Conservation (phyloP, 2,797 vertebrate genomes). For the Kryptopterus vitreolus region DNA sequence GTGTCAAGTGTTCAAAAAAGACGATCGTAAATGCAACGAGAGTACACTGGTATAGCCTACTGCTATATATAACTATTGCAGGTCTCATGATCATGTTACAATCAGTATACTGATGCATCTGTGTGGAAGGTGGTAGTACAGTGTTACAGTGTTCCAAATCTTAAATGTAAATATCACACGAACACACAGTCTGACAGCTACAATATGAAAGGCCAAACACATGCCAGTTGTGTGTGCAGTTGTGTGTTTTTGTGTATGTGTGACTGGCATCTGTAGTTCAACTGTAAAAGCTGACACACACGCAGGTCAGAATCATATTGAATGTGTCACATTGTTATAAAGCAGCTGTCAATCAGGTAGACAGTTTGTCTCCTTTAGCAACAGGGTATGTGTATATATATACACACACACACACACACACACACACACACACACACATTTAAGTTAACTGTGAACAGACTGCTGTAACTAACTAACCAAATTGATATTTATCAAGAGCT, state of each 20-base stretch:
- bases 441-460: not conserved
- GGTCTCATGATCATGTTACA: not conserved
- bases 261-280: not conserved
- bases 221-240: not conserved
- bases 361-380: not conserved
- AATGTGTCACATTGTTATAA: constrained; percentile 22
- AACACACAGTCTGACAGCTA: not conserved
- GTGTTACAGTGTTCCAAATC: too few relatives aligned
- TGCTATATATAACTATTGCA: not conserved
- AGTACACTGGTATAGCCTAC: too few relatives aligned
- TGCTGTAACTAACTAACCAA: not conserved
- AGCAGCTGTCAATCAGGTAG: constrained; percentile 27
- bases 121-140: too few relatives aligned
- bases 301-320: constrained; percentile 25
- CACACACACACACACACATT: constrained; percentile 4
- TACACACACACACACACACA: constrained; percentile 10
- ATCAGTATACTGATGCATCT: not conserved
- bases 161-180: not conserved
- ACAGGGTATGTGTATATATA: not conserved
- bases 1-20: not conserved
- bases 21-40: not conserved
- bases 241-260: not conserved
- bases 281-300: constrained; percentile 27
- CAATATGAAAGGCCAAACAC: not conserved
- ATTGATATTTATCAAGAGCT: not conserved